Evolutionary conservation across 2,113 vertebrate genomes (phyloP).

Genomic region (Bagarius yarrelli): DNA sequence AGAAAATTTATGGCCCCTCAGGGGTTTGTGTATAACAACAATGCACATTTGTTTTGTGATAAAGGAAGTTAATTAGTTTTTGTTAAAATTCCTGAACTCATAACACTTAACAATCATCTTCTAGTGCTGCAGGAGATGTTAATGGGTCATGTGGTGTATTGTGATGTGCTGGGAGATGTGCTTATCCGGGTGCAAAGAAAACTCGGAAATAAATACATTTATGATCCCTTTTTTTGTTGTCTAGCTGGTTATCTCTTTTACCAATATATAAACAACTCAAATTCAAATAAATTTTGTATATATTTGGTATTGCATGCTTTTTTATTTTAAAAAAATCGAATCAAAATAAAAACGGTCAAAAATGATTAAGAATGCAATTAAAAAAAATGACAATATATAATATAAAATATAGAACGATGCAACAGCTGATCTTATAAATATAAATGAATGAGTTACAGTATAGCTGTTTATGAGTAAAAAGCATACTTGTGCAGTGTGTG

Average conservation of each 20-base stretch:
- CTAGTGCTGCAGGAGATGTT: not conserved
- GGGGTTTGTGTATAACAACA: not conserved
- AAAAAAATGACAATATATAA: no score
- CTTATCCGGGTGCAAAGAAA: not conserved
- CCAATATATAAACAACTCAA: no score
- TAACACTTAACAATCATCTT: slow-evolving; percentile 9
- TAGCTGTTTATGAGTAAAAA: no score
- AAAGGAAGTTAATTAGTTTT: not conserved
- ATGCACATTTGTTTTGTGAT: not conserved
- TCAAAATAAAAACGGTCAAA: no score
- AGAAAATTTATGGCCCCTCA: not conserved
- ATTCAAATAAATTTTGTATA: no score
- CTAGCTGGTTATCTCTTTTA: not conserved
- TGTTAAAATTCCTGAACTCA: not conserved
- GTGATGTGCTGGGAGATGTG: not conserved
- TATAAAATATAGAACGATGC: no score
- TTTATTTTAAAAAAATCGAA: no score
- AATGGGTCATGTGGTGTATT: not conserved
- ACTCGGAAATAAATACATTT: not conserved
- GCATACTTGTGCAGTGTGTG: no score
- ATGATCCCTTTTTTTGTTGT: not conserved
- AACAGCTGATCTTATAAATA: no score
- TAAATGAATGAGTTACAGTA: no score
- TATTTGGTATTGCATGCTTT: no score
- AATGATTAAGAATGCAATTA: no score